Evolutionary conservation across 2,113 vertebrate species (phyloP).

Genomic region (Daphoenositta chrysoptera): DNA sequence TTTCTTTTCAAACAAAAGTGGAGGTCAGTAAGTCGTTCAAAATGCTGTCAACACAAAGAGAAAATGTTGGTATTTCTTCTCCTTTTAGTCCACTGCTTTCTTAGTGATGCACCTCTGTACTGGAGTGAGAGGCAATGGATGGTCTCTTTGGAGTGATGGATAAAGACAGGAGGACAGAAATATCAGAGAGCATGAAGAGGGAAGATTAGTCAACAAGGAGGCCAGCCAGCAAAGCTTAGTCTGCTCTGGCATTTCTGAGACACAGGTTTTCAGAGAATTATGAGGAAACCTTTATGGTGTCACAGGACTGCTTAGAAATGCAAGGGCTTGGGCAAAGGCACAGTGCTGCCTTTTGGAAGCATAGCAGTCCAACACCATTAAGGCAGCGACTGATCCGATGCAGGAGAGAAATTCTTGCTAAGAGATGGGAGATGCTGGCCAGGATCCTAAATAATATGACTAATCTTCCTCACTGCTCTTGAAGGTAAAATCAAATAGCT

Average conservation of each 20-base stretch:
- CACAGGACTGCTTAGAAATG: neutral
- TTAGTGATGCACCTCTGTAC: neutral
- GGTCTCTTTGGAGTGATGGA: neutral
- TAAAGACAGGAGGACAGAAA: neutral
- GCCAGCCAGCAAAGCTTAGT: neutral
- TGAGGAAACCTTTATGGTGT: neutral
- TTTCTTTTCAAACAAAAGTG: neutral
- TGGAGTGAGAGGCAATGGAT: neutral
- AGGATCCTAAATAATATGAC: neutral
- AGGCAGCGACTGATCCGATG: neutral
- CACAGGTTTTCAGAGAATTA: neutral
- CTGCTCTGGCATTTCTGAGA: neutral
- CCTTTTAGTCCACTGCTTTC: neutral
- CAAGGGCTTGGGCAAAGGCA: neutral
- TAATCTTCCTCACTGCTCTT: neutral
- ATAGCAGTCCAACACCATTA: too few species aligned
- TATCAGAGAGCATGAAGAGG: neutral
- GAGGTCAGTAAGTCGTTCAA: neutral
- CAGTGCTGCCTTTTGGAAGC: neutral
- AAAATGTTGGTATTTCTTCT: neutral
- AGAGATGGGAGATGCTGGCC: accelerated
- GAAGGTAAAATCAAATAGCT: neutral
- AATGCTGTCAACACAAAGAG: neutral
- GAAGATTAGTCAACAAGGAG: neutral
- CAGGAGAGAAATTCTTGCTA: neutral